Evolutionary conservation across 1,140 invertebrate species (phyloP).

Genomic region (Lithobius niger): DNA sequence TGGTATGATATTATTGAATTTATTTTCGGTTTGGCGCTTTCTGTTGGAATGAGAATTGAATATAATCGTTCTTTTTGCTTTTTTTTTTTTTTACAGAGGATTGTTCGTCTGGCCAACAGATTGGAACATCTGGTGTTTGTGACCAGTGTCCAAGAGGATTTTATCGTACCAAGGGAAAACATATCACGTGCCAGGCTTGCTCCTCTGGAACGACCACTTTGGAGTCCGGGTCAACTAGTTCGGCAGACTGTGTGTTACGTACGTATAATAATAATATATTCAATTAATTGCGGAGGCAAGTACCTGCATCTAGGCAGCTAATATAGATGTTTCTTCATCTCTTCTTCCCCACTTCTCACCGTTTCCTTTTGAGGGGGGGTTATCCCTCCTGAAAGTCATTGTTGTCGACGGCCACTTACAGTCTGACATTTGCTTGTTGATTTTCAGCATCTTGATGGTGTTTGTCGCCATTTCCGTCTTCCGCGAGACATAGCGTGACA

Average conservation of each 20-base stretch:
- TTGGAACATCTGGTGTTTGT: conserved; percentile 77
- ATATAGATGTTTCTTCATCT: neutral
- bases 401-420: too few species aligned
- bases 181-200: conserved; percentile 76
- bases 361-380: too few species aligned
- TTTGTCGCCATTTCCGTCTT: too few species aligned
- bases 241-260: conserved; percentile 79
- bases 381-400: too few species aligned
- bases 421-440: too few species aligned
- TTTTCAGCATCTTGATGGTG: too few species aligned
- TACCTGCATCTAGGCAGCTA: too few species aligned
- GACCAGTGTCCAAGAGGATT: conserved; percentile 81
- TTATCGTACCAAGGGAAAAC: conserved; percentile 72
- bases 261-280: conserved; percentile 12
- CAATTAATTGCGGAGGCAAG: neutral
- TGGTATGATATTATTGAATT: neutral
- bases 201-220: conserved; percentile 78
- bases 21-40: neutral
- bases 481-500: too few species aligned
- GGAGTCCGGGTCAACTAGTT: conserved; percentile 58
- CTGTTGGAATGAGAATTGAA: neutral
- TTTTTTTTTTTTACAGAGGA: conserved; percentile 42
- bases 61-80: neutral
- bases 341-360: too few species aligned
- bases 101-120: conserved; percentile 75